Evolutionary conservation across 2,113 vertebrate species (phyloP).

Genomic region (Mormyrus iriodes): DNA sequence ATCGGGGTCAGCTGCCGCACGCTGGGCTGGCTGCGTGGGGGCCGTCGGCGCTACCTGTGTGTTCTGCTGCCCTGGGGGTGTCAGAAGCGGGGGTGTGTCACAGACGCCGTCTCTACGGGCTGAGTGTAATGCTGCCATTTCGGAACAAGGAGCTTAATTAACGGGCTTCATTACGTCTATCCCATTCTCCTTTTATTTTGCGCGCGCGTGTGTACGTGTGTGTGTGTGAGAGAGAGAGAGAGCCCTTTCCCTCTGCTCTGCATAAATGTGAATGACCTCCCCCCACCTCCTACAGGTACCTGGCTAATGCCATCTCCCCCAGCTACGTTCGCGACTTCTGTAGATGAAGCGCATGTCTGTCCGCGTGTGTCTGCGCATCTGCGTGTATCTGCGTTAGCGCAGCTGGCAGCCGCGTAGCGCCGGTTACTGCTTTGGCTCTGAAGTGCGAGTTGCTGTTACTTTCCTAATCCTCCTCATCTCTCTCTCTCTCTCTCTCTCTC

Average conservation of each 20-base stretch:
- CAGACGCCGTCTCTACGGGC: neutral
- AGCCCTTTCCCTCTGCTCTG: too few relatives aligned
- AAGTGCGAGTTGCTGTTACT: conserved; percentile 28
- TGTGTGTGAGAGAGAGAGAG: neutral
- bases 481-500: neutral
- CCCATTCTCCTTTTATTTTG: neutral
- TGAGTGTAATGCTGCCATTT: neutral
- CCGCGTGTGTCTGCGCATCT: neutral
- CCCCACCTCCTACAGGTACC: neutral
- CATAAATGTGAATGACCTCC: neutral
- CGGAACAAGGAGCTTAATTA: neutral
- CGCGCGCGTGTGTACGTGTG: neutral
- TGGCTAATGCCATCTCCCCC: neutral
- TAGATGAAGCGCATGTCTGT: neutral
- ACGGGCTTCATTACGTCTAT: neutral
- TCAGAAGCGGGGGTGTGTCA: neutral
- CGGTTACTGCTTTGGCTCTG: conserved; percentile 22
- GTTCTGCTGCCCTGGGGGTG: conserved; percentile 8
- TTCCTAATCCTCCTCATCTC: conserved; percentile 33
- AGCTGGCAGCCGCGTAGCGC: neutral
- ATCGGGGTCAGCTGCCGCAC: conserved; percentile 12
- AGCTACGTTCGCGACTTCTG: neutral
- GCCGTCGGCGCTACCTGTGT: conserved; percentile 15
- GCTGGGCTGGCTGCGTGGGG: neutral
- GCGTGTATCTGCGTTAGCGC: neutral